A percentile compares a stretch with the other conserved stretches of the same genome.
These are phyloP conservation scores for Drosophila engyochracea DNA, from an alignment of 2,888 invertebrate genomes.

Conservation along the genomic window DNA sequence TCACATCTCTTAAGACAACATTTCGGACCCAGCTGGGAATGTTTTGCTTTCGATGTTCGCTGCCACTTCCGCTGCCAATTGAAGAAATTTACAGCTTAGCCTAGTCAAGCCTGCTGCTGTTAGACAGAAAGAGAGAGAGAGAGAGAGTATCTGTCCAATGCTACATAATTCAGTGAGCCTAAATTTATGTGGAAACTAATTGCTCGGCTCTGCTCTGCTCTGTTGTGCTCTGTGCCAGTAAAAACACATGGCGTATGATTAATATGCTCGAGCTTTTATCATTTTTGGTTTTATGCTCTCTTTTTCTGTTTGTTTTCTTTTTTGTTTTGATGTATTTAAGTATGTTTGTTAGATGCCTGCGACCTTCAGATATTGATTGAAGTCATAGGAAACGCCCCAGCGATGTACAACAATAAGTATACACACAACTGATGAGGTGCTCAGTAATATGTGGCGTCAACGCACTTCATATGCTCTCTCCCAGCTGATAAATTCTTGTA, in stretches of 20 bases:
- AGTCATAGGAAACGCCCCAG: conserved; percentile 60
- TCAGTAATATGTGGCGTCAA: background rate
- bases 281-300: conserved; percentile 29
- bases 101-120: conserved; percentile 13
- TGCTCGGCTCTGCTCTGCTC: conserved; percentile 36
- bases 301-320: background rate
- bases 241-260: conserved; percentile 78
- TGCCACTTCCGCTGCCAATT: conserved; percentile 70
- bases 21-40: conserved; percentile 37
- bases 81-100: conserved; percentile 59
- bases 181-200: conserved; percentile 70
- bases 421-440: conserved; percentile 12
- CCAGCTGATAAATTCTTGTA: background rate
- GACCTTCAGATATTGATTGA: conserved; percentile 73
- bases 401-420: conserved; percentile 29
- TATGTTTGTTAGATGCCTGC: conserved; percentile 8
- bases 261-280: conserved; percentile 63
- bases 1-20: conserved; percentile 53
- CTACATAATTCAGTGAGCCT: conserved; percentile 64
- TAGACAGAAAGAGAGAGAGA: background rate
- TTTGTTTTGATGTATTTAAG: conserved; percentile 12
- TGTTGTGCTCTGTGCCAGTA: conserved; percentile 19
- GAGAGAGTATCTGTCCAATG: conserved; percentile 19
- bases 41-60: conserved; percentile 44
- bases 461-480: conserved; percentile 18